phyloP scores from a whole-genome alignment of 2,113 vertebrate species.

The Athene noctua region DNA sequence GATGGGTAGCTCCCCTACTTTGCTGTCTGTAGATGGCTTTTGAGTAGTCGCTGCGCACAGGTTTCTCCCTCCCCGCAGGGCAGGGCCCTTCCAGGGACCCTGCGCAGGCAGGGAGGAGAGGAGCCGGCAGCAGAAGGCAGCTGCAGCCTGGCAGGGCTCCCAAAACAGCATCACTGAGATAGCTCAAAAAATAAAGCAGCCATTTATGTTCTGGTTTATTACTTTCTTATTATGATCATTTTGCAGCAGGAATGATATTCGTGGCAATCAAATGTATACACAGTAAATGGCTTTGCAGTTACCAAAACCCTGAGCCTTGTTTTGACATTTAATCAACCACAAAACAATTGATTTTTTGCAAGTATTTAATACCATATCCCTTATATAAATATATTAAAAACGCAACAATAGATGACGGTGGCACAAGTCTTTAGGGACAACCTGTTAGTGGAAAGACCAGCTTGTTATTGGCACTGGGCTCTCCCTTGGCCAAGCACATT shows the following conservation, averaged over 20 bases:
- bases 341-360: not conserved
- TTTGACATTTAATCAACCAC: not conserved
- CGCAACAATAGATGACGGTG: not conserved
- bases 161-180: not conserved
- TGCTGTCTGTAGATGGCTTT: not conserved
- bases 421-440: not conserved
- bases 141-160: not conserved
- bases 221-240: not conserved
- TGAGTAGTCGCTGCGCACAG: not conserved
- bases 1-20: not conserved
- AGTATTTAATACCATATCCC: fast-evolving
- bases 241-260: not conserved
- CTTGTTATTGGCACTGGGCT: not conserved
- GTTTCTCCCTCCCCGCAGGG: not conserved
- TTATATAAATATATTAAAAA: fast-evolving
- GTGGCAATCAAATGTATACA: not conserved
- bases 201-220: not conserved
- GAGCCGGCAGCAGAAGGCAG: not conserved
- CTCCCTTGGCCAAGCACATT: not conserved
- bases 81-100: fast-evolving
- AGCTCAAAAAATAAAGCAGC: not conserved
- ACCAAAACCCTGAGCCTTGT: not conserved
- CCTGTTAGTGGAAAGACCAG: not conserved
- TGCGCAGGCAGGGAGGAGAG: not conserved
- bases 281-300: not conserved